These are phyloP conservation scores for Nephotettix cincticeps DNA, from an alignment of 1,140 invertebrate species.

Conservation along the genomic window DNA sequence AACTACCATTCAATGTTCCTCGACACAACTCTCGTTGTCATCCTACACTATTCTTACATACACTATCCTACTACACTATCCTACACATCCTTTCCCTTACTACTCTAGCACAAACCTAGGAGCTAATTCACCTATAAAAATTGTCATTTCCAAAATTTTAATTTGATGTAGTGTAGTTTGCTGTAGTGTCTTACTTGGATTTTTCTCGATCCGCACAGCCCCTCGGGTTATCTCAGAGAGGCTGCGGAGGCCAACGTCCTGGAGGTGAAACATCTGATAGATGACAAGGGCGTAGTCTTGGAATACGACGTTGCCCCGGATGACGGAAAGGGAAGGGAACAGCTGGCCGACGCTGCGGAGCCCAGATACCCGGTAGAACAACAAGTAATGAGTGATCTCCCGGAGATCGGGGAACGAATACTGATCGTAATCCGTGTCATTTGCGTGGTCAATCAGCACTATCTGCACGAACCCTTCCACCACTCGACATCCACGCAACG, in stretches of 20 bases:
- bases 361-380: constrained; percentile 72
- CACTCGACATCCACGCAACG: constrained; percentile 75
- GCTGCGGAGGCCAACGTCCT: constrained; percentile 78
- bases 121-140: too few species aligned
- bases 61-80: too few species aligned
- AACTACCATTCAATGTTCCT: too few species aligned
- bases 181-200: constrained; percentile 59
- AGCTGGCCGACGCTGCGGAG: constrained; percentile 74
- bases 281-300: constrained; percentile 83
- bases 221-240: constrained; percentile 80
- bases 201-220: constrained; percentile 82
- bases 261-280: constrained; percentile 66
- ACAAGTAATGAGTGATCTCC: constrained; percentile 64
- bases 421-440: constrained; percentile 52
- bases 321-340: constrained; percentile 92
- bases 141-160: too few species aligned
- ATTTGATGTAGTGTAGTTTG: too few species aligned
- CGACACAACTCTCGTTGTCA: too few species aligned
- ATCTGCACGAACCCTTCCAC: constrained; percentile 86
- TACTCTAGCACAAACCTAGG: too few species aligned
- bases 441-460: constrained; percentile 64
- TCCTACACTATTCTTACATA: too few species aligned
- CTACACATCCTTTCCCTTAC: too few species aligned
- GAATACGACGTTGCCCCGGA: constrained; percentile 81
- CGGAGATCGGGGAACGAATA: constrained; percentile 64